These are phyloP conservation scores for Musca vetustissima DNA, from an alignment of 1,140 invertebrate genomes.

Conservation along the genomic window DNA sequence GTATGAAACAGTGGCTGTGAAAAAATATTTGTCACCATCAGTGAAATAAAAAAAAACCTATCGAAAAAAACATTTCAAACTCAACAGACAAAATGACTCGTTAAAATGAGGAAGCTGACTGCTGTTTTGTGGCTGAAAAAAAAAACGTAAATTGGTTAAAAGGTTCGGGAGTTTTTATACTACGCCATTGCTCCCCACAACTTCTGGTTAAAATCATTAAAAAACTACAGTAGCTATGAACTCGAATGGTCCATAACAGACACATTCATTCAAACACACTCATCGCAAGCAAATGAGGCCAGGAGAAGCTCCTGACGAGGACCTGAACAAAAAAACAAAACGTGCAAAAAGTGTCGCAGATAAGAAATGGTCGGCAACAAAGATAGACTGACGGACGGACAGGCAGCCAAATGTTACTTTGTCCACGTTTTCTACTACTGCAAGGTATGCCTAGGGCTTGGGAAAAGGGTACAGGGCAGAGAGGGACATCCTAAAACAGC, in stretches of 20 bases:
- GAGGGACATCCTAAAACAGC: no score
- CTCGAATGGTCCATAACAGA: constrained; percentile 2
- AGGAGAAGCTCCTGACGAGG: background rate
- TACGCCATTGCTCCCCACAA: no score
- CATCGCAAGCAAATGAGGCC: background rate
- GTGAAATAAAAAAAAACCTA: no score
- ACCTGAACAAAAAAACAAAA: constrained; percentile 15
- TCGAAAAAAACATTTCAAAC: no score
- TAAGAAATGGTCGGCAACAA: constrained; percentile 7
- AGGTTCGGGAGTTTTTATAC: background rate
- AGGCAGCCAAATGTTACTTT: constrained; percentile 10
- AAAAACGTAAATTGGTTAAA: constrained; percentile 17
- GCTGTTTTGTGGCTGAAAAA: background rate
- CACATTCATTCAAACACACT: background rate
- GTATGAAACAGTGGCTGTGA: background rate
- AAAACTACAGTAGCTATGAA: constrained; percentile 22
- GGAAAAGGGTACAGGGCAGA: no score
- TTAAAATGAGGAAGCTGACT: background rate
- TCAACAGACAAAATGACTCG: constrained; percentile 9
- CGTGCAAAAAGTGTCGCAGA: constrained; percentile 27
- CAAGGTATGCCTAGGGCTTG: background rate
- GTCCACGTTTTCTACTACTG: no score
- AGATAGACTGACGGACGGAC: no score
- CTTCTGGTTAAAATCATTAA: constrained; percentile 7
- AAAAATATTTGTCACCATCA: constrained; percentile 16